A percentile compares a stretch with the other conserved stretches of the same genome.
Conservation (phyloP, 2,888 invertebrate species). For the Shargacucullia verbasci region DNA sequence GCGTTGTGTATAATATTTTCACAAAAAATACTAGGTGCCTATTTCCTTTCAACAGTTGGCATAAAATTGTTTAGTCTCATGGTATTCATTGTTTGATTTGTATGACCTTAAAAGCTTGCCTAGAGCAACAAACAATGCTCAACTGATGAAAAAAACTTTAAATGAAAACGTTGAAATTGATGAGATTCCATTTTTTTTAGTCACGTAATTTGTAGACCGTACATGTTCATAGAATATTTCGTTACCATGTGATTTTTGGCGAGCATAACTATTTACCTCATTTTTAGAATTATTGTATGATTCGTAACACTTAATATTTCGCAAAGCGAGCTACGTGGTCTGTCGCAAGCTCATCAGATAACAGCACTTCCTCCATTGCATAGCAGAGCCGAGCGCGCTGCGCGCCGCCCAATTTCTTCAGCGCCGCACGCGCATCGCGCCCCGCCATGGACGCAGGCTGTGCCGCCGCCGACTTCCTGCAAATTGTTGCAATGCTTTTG, state of each 20-base stretch:
- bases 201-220: neutral
- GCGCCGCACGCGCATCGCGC: constrained; percentile 57
- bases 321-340: constrained; percentile 49
- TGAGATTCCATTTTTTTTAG: constrained; percentile 14
- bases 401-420: constrained; percentile 73
- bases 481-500: constrained; percentile 62
- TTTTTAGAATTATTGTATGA: constrained; percentile 29
- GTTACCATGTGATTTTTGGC: constrained; percentile 14
- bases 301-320: constrained; percentile 50
- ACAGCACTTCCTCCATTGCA: constrained; percentile 81
- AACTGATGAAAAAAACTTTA: constrained; percentile 36
- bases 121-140: constrained; percentile 39
- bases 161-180: constrained; percentile 38
- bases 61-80: constrained; percentile 56
- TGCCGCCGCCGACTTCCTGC: constrained; percentile 61
- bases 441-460: constrained; percentile 47
- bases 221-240: constrained; percentile 29
- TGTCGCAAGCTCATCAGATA: constrained; percentile 78
- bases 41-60: constrained; percentile 48
- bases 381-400: constrained; percentile 49
- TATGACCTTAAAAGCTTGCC: constrained; percentile 53
- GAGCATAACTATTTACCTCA: constrained; percentile 25
- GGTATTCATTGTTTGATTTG: constrained; percentile 51
- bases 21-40: constrained; percentile 43
- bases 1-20: constrained; percentile 38